phyloP scores from a whole-genome alignment of 2,888 invertebrate genomes.

The Coecobrya sp. region DNA sequence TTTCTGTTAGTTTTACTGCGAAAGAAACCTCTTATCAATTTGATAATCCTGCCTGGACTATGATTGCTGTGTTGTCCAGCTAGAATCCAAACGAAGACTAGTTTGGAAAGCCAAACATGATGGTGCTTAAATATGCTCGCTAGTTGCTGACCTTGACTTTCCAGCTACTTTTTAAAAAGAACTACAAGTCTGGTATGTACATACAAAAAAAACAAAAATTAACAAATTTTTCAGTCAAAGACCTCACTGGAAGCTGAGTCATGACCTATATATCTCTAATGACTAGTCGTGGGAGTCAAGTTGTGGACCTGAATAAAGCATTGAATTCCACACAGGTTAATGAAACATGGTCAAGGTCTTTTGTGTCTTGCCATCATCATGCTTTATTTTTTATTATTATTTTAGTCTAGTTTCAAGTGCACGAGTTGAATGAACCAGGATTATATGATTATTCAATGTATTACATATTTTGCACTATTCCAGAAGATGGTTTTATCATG shows the following conservation, averaged over 20 bases:
- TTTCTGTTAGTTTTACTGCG: not conserved
- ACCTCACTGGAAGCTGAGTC: not conserved
- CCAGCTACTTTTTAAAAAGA: too few relatives aligned
- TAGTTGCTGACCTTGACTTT: too few relatives aligned
- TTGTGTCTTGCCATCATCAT: not conserved
- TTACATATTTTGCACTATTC: not conserved
- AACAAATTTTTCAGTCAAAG: not conserved
- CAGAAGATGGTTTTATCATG: too few relatives aligned
- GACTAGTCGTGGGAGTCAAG: not conserved
- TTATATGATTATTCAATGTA: not conserved
- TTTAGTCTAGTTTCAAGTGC: not conserved
- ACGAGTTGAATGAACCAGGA: slow-evolving; percentile 32
- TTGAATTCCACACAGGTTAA: not conserved
- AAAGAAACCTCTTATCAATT: not conserved
- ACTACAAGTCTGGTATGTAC: not conserved
- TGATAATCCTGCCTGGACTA: not conserved
- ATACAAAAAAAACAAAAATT: too few relatives aligned
- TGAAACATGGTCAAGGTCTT: not conserved
- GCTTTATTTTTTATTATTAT: not conserved
- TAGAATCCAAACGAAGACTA: slow-evolving; percentile 48
- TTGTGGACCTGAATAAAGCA: too few relatives aligned
- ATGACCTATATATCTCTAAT: not conserved
- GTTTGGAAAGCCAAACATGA: slow-evolving; percentile 51
- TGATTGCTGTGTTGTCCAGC: not conserved
- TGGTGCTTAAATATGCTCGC: slow-evolving; percentile 19